Base-by-base conservation (phyloP, 1,140 invertebrate species). In the Mylabris phalerata region DNA sequence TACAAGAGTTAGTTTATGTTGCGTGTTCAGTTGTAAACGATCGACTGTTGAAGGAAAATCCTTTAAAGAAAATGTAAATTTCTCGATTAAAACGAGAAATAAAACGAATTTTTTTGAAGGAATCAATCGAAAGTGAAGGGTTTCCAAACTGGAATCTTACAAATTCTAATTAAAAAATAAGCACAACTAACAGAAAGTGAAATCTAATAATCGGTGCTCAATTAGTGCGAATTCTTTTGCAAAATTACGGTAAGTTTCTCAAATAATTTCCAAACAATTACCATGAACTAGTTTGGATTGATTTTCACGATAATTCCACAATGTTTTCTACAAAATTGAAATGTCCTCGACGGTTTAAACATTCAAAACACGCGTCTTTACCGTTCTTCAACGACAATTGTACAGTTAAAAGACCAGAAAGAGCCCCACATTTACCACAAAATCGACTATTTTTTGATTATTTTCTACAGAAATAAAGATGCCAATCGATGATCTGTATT, bases 401-500 rank as follows among this genome's bases (percentile, higher is more conserved):
- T 38, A 40, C 27, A 38, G 27, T 26, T 19, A 38, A 38, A 38
- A 38, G 48, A 10, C 13, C 3, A 26, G 9, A 19, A 24, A 46
- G 19, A 19, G 19, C 19, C 19, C 19, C 19, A 19, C 1, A 19
- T 19, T 19, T 2, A 46, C 9, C 26, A 0, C 19, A 46, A 13
- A 9, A 10, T 46, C 44, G 9, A 1, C 19, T 10, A 13, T 24
- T 9, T 9, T 26, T 24, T 11, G 13, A 46, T 19, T 46, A 2
- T n/a, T 26, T 46, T 1, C 7, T n/a, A n/a, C 32, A 48, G 9
- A 27, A 19, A 48, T 48, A 19, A 61, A 50, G 48, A 67, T 67
- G 65, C 62, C 65, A 9, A 50, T 48, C 10, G 65, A 66, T 48
- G 61, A 64, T 47, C 32, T 68, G 10, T 80, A 79, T 65, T 81